Evolutionary conservation across 2,797 vertebrate species (phyloP).

Genomic region (Echeneis naucrates): DNA sequence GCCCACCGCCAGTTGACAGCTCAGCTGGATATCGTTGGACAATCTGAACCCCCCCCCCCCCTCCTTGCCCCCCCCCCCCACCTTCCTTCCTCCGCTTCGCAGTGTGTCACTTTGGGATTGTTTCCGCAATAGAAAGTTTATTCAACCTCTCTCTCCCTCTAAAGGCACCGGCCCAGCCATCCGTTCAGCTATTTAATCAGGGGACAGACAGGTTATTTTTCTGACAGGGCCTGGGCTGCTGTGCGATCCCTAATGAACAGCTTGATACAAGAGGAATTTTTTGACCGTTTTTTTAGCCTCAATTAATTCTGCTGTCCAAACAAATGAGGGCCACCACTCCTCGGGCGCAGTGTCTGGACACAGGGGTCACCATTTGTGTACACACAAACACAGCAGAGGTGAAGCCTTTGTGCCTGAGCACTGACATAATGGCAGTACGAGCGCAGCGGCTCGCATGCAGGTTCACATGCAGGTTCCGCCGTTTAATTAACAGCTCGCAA

Average conservation of each 20-base stretch:
- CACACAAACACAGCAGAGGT: constrained; percentile 87
- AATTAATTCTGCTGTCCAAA: constrained; percentile 98
- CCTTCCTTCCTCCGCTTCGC: too few relatives aligned
- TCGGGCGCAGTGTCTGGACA: constrained; percentile 84
- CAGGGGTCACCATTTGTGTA: constrained; percentile 86
- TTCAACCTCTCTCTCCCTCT: constrained; percentile 93
- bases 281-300: constrained; percentile 92
- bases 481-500: constrained; percentile 1
- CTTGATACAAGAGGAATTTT: constrained; percentile 93
- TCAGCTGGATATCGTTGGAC: constrained; percentile 95
- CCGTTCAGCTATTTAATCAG: constrained; percentile 91
- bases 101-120: constrained; percentile 93
- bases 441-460: constrained; percentile 13
- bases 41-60: constrained; percentile 88
- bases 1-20: constrained; percentile 92
- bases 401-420: constrained; percentile 78
- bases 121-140: constrained; percentile 95
- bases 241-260: constrained; percentile 92
- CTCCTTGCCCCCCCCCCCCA: too few relatives aligned
- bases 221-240: constrained; percentile 91
- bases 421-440: constrained; percentile 70
- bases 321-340: constrained; percentile 89
- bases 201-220: constrained; percentile 89
- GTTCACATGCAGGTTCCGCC: constrained; percentile 10
- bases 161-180: constrained; percentile 86